phyloP scores from a whole-genome alignment of 2,113 vertebrate genomes.

The Centropristis striata region DNA sequence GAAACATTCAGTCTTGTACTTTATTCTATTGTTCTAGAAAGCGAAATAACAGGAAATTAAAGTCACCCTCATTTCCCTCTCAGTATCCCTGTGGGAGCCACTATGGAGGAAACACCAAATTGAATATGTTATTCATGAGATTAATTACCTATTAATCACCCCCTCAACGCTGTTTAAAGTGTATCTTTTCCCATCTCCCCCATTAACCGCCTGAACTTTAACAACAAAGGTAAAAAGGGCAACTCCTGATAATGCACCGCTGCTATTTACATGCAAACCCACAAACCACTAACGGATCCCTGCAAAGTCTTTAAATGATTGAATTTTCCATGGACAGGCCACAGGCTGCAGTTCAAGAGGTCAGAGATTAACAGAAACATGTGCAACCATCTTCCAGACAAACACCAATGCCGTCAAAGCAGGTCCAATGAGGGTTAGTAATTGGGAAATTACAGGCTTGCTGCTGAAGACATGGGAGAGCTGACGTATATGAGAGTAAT shows the following conservation, averaged over 20 bases:
- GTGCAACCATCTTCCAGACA: conserved; percentile 11
- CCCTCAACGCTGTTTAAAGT: conserved; percentile 4
- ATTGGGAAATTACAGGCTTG: conserved; percentile 67
- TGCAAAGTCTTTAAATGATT: neutral
- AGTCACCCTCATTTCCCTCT: conserved; percentile 22
- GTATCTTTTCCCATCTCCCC: conserved; percentile 28
- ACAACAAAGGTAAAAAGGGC: conserved; percentile 37
- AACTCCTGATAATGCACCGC: conserved; percentile 3
- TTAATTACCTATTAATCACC: conserved; percentile 43
- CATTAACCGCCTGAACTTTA: conserved; percentile 27
- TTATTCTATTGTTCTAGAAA: conserved; percentile 24
- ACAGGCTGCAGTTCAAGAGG: conserved; percentile 16
- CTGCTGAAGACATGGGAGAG: conserved; percentile 47
- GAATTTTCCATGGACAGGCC: neutral
- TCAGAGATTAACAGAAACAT: conserved; percentile 45
- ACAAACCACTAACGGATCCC: conserved; percentile 1
- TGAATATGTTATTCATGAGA: conserved; percentile 28
- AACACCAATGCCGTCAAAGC: conserved; percentile 52
- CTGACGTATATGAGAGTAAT: conserved; percentile 79
- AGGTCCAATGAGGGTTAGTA: conserved; percentile 52
- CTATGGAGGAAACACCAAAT: conserved; percentile 23
- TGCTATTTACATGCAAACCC: conserved; percentile 33
- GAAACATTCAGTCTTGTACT: neutral
- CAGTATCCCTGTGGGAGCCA: conserved; percentile 24
- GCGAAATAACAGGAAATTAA: conserved; percentile 50